Base-by-base conservation (phyloP, 2,113 vertebrate genomes). In the Onychostoma macrolepis region DNA sequence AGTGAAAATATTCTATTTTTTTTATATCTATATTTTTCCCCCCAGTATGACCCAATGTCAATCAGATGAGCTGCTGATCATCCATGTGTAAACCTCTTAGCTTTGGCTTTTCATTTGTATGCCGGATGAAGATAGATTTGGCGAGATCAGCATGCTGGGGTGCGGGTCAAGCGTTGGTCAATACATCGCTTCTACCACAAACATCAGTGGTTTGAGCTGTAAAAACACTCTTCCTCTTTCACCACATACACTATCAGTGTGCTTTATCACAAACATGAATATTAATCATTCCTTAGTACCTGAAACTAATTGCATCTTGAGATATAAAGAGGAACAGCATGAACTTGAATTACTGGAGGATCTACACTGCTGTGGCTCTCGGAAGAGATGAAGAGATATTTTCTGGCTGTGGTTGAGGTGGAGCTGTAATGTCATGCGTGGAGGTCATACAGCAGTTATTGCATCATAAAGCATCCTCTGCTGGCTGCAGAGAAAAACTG, bases 401-500 rank as follows among this genome's bases (percentile, higher is more conserved):
- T 33, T 78, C 50, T 12, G 9, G 8, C 65, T 36, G 72, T 4
- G 33, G 72, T 75, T 4, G 11, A 75, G 38, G 69, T 38, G 15
- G 19, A 19, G 17, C 15, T 53, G 43, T 50, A 4, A 19, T 6
- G 5, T 82, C 19, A 28, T 43, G 21, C 33, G 61, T 69, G 43
- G 28, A 69, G 10, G 58, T 21, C 11, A 4, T 6, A 43, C 50
- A 38, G 67, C 9, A 86, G 36, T 41, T 43, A 30, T 45, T 15
- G 30, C 24, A 56, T 33, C 41, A 69, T 79, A 56, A 79, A 50
- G 61, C 86, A 13, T 19, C 80, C 80, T 77, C 71, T 87, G 41
- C 61, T 88, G 74, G 36, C 58, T 10, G 58, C 17, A 48, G 15
- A 11, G 12, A 50, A 41, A 72, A 71, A 83, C 71, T 82, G 33